Evolutionary conservation across 2,113 vertebrate species (phyloP).

Genomic region (Protomyctophum bolini): DNA sequence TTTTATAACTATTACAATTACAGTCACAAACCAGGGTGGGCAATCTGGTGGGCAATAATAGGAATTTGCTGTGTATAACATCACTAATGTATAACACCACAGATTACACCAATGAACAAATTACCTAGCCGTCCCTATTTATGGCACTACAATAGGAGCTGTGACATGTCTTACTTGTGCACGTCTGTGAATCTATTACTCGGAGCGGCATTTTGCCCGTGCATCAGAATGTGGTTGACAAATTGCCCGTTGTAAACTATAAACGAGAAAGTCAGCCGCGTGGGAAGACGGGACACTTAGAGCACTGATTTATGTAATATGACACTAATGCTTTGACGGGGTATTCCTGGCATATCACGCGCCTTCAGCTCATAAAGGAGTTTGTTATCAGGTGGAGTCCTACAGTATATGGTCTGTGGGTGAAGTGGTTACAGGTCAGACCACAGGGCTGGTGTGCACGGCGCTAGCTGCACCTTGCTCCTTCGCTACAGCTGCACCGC

Average conservation of each 20-base stretch:
- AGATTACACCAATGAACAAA: not conserved
- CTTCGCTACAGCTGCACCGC: conserved; percentile 40
- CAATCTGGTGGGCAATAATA: too few relatives aligned
- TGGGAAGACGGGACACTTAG: conserved; percentile 45
- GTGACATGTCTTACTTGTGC: not conserved
- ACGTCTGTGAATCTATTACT: conserved; percentile 43
- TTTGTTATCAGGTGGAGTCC: conserved; percentile 40
- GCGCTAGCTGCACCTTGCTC: not conserved
- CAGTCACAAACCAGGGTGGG: conserved; percentile 11
- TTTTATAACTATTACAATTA: not conserved
- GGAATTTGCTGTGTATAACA: not conserved
- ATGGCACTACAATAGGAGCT: conserved; percentile 16
- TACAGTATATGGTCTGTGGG: too few relatives aligned
- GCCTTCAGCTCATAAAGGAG: conserved; percentile 57
- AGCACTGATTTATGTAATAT: conserved; percentile 71
- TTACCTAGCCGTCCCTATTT: conserved; percentile 26
- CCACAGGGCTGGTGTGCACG: conserved; percentile 24
- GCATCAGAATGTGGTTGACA: conserved; percentile 54
- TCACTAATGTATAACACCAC: conserved; percentile 12
- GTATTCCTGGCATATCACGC: conserved; percentile 50
- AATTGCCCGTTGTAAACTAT: conserved; percentile 60
- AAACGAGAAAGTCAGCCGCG: conserved; percentile 30
- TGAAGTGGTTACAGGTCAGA: conserved; percentile 59
- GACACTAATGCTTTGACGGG: conserved; percentile 51
- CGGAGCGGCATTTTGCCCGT: conserved; percentile 46